Evolutionary conservation across 2,113 vertebrate genomes (phyloP).

Genomic region (Anseranas semipalmata): DNA sequence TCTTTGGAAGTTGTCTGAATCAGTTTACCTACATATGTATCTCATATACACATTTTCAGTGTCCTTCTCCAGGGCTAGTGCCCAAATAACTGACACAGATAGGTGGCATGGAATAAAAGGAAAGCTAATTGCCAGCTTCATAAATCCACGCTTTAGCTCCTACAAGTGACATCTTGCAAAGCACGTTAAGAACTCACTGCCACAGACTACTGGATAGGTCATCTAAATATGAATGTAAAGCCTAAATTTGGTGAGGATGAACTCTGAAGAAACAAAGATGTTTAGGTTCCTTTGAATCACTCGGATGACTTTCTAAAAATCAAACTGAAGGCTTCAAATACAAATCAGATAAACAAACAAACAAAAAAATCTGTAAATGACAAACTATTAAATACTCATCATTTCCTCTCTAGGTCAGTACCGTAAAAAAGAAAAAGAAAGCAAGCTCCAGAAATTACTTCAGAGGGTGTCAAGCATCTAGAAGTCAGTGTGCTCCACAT

Average conservation of each 20-base stretch:
- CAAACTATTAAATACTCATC: neutral
- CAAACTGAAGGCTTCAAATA: neutral
- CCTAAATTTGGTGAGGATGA: neutral
- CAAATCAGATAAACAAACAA: neutral
- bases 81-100: neutral
- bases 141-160: neutral
- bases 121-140: neutral
- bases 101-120: neutral
- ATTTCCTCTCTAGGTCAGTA: neutral
- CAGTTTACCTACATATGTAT: neutral
- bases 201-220: neutral
- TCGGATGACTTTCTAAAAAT: neutral
- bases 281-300: neutral
- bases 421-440: neutral
- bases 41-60: neutral
- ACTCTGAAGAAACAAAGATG: neutral
- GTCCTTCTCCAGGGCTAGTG: neutral
- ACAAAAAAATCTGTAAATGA: neutral
- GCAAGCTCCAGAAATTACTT: neutral
- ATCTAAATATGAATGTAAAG: neutral
- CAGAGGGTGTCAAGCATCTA: neutral
- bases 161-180: neutral
- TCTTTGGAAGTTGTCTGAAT: neutral
- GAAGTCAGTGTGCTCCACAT: neutral
- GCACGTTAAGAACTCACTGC: neutral